phyloP scores from a whole-genome alignment of 2,797 vertebrate species.

The Etheostoma perlongum region DNA sequence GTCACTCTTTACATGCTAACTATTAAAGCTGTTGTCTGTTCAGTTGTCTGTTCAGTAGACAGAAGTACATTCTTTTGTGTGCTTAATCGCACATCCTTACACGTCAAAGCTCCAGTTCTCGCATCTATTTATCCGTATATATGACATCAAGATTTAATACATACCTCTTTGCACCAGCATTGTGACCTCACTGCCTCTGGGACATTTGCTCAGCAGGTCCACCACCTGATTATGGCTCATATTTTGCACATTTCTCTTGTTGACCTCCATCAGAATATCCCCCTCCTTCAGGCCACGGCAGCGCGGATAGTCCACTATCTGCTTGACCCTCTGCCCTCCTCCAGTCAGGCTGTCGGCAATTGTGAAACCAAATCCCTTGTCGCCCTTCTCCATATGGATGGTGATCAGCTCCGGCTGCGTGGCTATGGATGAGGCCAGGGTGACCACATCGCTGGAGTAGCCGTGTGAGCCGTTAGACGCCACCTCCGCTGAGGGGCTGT shows the following conservation, averaged over 20 bases:
- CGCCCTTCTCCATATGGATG: conserved; percentile 98
- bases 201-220: conserved; percentile 98
- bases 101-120: conserved; percentile 25
- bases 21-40: conserved; percentile 47
- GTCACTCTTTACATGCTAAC: conserved; percentile 42
- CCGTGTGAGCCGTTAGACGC: conserved; percentile 86
- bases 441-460: conserved; percentile 94
- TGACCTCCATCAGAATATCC: conserved; percentile 97
- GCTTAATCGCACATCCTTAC: conserved; percentile 31
- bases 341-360: conserved; percentile 96
- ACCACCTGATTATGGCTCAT: conserved; percentile 98
- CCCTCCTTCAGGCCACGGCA: conserved; percentile 96
- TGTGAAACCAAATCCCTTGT: conserved; percentile 98
- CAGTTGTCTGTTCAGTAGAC: conserved; percentile 28
- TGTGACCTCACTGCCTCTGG: conserved; percentile 95
- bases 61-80: conserved; percentile 34
- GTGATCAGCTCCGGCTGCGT: conserved; percentile 99
- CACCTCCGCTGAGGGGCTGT: conserved; percentile 83
- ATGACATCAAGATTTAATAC: conserved; percentile 46
- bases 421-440: conserved; percentile 95
- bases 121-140: conserved; percentile 27
- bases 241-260: conserved; percentile 97
- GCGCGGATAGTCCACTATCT: conserved; percentile 96
- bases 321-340: conserved; percentile 96
- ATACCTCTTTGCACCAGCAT: conserved; percentile 97